A percentile compares a stretch with the other conserved stretches of the same genome.
These are phyloP conservation scores for Glyphotaelius pellucidus DNA, from an alignment of 2,888 invertebrate genomes.

Conservation along the genomic window DNA sequence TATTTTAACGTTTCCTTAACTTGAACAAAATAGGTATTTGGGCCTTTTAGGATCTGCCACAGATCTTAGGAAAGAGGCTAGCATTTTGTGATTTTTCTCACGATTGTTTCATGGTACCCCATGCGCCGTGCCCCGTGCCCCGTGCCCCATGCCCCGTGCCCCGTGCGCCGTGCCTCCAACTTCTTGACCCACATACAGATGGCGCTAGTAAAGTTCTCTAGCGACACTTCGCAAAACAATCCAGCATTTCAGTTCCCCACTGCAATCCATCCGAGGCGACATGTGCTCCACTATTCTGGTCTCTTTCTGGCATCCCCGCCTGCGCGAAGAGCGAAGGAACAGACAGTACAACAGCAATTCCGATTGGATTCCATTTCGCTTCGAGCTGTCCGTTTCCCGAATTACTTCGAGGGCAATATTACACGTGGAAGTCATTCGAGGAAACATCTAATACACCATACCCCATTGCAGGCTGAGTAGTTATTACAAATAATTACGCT, in stretches of 20 bases:
- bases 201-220: slow-evolving; percentile 45
- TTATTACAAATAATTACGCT: too few relatives aligned
- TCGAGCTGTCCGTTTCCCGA: slow-evolving; percentile 51
- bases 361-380: slow-evolving; percentile 41
- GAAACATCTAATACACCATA: neutral
- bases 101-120: neutral
- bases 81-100: too few relatives aligned
- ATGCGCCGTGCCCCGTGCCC: neutral
- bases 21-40: too few relatives aligned
- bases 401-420: slow-evolving; percentile 47
- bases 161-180: neutral
- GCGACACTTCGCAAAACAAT: slow-evolving; percentile 59
- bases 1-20: too few relatives aligned
- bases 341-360: slow-evolving; percentile 15
- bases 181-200: slow-evolving; percentile 51
- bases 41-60: too few relatives aligned
- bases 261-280: slow-evolving; percentile 29
- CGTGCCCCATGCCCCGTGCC: neutral
- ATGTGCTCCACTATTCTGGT: slow-evolving; percentile 19
- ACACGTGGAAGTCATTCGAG: neutral
- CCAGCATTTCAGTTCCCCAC: slow-evolving; percentile 43
- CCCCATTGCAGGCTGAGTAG: too few relatives aligned
- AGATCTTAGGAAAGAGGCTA: too few relatives aligned
- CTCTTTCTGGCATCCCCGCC: slow-evolving; percentile 33
- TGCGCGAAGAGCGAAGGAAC: too few relatives aligned